phyloP scores from a whole-genome alignment of 2,797 vertebrate genomes.

The Enteromius viviparus region DNA sequence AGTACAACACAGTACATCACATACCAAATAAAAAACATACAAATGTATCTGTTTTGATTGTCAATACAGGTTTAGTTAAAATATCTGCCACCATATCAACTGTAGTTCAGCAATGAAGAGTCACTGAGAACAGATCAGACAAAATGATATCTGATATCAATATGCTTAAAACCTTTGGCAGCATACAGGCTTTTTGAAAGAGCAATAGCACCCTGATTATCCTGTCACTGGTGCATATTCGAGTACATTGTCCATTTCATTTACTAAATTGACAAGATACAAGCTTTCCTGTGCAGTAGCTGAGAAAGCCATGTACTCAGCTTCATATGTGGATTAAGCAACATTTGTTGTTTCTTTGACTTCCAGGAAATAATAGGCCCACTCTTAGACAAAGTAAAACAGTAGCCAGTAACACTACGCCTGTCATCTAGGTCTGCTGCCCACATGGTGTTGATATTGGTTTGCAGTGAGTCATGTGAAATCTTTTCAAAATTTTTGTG shows the following conservation, averaged over 20 bases:
- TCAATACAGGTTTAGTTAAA: background rate
- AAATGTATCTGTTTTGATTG: background rate
- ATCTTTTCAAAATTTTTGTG: too few species aligned
- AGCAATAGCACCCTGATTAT: constrained; percentile 4
- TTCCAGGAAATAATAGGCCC: constrained; percentile 36
- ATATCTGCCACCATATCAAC: constrained; percentile 1
- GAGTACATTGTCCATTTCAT: background rate
- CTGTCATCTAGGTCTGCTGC: constrained; percentile 1
- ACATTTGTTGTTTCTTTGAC: constrained; percentile 45
- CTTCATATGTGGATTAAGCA: constrained; percentile 46
- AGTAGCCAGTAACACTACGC: constrained; percentile 9
- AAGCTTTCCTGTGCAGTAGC: constrained; percentile 22
- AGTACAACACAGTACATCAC: background rate
- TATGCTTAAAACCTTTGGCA: background rate
- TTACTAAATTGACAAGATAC: constrained; percentile 19
- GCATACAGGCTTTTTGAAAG: background rate
- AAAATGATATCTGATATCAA: background rate
- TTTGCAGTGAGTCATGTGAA: too few species aligned
- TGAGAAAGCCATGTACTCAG: constrained; percentile 23
- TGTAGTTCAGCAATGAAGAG: background rate
- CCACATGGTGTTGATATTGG: background rate
- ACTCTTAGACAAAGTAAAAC: constrained; percentile 9
- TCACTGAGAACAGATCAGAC: background rate
- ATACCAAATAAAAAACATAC: background rate
- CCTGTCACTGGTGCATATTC: background rate